Conservation (phyloP, 2,797 vertebrate species). For the Silurus aristotelis region DNA sequence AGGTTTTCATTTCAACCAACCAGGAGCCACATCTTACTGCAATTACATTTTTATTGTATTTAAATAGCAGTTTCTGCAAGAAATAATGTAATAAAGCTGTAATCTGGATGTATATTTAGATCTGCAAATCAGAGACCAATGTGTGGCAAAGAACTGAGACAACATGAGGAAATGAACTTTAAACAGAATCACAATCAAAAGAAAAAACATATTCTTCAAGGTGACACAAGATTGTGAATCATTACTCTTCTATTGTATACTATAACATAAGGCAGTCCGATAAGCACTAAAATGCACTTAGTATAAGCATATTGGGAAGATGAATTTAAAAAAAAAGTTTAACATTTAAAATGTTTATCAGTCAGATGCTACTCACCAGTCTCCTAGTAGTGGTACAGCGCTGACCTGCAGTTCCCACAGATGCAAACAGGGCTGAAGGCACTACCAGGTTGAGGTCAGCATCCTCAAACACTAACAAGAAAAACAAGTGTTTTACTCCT, state of each 20-base stretch:
- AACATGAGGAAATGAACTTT: background rate
- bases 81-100: background rate
- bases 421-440: constrained; percentile 89
- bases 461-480: constrained; percentile 86
- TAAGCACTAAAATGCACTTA: background rate
- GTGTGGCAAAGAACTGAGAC: too few relatives aligned
- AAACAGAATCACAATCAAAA: background rate
- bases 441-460: constrained; percentile 91
- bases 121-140: background rate
- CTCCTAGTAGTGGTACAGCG: constrained; percentile 92
- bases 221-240: background rate
- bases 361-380: constrained; percentile 74
- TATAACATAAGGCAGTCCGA: background rate
- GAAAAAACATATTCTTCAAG: background rate
- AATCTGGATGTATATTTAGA: background rate
- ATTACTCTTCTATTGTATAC: background rate
- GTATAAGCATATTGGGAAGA: background rate
- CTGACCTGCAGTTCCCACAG: constrained; percentile 94
- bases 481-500: background rate
- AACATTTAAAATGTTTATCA: background rate
- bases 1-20: background rate
- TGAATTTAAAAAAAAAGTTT: too few relatives aligned
- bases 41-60: background rate
- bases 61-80: background rate
- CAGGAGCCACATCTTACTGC: background rate